A percentile compares a stretch with the other conserved stretches of the same genome.
These are phyloP conservation scores for Euura saliciscinereae DNA, from an alignment of 1,140 invertebrate species.

Conservation along the genomic window DNA sequence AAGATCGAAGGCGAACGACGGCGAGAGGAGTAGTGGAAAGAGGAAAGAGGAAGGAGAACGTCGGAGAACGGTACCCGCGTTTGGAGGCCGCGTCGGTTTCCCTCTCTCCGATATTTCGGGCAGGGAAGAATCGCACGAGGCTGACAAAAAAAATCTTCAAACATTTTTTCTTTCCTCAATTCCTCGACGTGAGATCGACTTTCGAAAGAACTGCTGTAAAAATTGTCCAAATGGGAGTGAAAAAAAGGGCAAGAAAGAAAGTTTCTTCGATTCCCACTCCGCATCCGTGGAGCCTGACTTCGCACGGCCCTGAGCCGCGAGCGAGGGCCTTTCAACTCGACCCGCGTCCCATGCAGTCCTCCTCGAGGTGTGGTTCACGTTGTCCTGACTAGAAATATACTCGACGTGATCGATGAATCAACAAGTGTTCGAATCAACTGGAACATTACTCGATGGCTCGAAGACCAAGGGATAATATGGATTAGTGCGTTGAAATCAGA, in stretches of 20 bases:
- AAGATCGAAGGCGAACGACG: not conserved
- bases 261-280: too few species aligned
- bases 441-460: not conserved
- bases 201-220: too few species aligned
- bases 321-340: constrained; percentile 47
- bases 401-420: not conserved
- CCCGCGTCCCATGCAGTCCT: constrained; percentile 39
- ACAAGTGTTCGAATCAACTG: not conserved
- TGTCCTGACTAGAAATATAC: constrained; percentile 20
- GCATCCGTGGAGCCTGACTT: not conserved
- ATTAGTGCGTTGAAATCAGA: not conserved
- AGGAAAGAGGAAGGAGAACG: constrained; percentile 26
- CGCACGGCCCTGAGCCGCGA: constrained; percentile 32
- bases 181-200: not conserved
- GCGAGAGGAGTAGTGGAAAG: constrained; percentile 12
- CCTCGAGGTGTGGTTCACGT: constrained; percentile 44
- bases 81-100: constrained; percentile 29
- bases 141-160: too few species aligned
- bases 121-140: not conserved
- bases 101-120: constrained; percentile 28
- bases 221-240: too few species aligned
- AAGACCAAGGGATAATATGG: not conserved
- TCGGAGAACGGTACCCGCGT: constrained; percentile 38
- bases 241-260: too few species aligned
- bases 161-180: too few species aligned